Conservation (phyloP, 1,140 invertebrate species). For the Heliconius nattereri region DNA sequence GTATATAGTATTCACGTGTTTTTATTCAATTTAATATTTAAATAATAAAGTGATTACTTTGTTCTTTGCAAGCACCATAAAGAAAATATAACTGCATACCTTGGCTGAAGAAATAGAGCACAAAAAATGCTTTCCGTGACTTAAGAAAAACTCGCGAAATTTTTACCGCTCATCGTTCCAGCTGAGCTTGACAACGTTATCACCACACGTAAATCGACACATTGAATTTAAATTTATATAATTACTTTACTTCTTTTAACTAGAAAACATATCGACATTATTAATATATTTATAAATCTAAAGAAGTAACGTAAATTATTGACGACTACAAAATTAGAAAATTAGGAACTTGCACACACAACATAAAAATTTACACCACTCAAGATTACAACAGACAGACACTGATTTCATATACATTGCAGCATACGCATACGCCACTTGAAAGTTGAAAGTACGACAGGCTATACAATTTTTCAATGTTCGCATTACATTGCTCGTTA, state of each 20-base stretch:
- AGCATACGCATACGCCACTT: constrained; percentile 11
- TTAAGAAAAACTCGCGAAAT: constrained; percentile 74
- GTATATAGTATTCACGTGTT: constrained; percentile 28
- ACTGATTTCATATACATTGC: constrained; percentile 44
- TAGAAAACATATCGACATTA: background rate
- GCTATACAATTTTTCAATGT: constrained; percentile 8
- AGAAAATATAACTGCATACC: constrained; percentile 75
- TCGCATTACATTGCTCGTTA: constrained; percentile 36
- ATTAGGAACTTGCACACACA: constrained; percentile 38
- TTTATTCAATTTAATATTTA: constrained; percentile 16
- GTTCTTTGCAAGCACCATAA: constrained; percentile 32
- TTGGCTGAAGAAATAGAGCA: constrained; percentile 71
- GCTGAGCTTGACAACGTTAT: constrained; percentile 79
- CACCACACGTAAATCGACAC: constrained; percentile 55
- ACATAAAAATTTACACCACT: constrained; percentile 44
- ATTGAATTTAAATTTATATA: constrained; percentile 19
- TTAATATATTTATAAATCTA: constrained; percentile 7
- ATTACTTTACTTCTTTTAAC: constrained; percentile 12
- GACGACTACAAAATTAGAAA: constrained; percentile 30
- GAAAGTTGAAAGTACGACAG: constrained; percentile 22
- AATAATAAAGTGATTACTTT: constrained; percentile 15
- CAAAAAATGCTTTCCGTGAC: constrained; percentile 67
- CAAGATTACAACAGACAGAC: constrained; percentile 2
- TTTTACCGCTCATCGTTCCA: constrained; percentile 77
- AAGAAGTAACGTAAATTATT: constrained; percentile 24